These are phyloP conservation scores for Tetramorium alpestre DNA, from an alignment of 1,140 invertebrate species.

Conservation along the genomic window DNA sequence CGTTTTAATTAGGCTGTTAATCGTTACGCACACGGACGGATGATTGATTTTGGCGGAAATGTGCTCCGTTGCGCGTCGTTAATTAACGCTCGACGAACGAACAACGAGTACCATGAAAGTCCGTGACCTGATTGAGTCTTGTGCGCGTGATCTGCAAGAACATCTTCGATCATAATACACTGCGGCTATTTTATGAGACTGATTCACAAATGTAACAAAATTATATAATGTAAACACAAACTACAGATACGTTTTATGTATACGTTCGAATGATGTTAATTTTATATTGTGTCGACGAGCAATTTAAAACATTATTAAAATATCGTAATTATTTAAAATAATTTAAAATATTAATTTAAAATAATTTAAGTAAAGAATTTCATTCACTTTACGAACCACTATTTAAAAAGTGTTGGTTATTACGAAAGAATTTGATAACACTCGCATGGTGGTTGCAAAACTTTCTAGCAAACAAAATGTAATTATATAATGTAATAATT, in stretches of 20 bases:
- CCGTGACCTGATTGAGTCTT: conserved; percentile 26
- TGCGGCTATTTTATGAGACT: background rate
- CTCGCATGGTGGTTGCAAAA: background rate
- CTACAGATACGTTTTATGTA: background rate
- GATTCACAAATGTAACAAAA: background rate
- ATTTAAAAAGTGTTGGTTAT: background rate
- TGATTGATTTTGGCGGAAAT: conserved; percentile 58
- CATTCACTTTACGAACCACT: background rate
- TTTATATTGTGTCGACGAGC: background rate
- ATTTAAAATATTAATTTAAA: background rate
- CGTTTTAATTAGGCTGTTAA: conserved; percentile 65
- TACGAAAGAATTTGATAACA: conserved; percentile 43
- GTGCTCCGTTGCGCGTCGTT: background rate
- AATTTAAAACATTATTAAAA: background rate
- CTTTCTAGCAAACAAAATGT: conserved; percentile 14
- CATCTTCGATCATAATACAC: background rate
- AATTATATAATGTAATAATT: conserved; percentile 64
- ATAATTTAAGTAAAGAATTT: background rate
- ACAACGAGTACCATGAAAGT: background rate
- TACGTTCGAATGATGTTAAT: background rate
- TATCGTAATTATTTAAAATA: background rate
- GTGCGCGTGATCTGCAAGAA: background rate
- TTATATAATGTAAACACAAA: background rate
- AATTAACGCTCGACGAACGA: conserved; percentile 51
- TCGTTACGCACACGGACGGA: conserved; percentile 24